Evolutionary conservation across 2,113 vertebrate species (phyloP).

Genomic region (Gadus macrocephalus): DNA sequence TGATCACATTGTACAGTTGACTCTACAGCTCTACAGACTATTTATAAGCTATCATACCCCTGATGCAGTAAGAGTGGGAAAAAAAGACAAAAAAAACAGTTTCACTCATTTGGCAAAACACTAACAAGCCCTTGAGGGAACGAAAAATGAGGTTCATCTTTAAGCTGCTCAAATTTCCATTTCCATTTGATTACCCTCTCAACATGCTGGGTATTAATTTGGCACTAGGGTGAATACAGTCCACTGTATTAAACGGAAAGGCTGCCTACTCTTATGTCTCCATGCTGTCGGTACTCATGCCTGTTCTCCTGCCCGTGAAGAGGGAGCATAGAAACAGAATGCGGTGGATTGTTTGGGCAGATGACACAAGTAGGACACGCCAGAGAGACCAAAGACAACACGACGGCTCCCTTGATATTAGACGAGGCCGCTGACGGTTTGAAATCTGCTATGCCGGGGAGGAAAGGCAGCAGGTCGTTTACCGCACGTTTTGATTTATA

Average conservation of each 20-base stretch:
- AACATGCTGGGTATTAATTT: constrained; percentile 52
- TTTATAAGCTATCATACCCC: constrained; percentile 35
- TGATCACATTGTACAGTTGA: too few relatives aligned
- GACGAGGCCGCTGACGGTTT: not conserved
- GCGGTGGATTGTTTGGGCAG: constrained; percentile 48
- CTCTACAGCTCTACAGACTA: constrained; percentile 6
- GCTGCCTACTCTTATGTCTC: constrained; percentile 37
- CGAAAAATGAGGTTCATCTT: constrained; percentile 53
- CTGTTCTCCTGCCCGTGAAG: constrained; percentile 42
- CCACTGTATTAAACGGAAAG: constrained; percentile 46
- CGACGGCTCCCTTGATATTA: constrained; percentile 30
- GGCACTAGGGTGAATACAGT: constrained; percentile 47
- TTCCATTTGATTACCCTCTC: constrained; percentile 57
- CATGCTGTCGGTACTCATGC: constrained; percentile 56
- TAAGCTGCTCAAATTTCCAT: constrained; percentile 61
- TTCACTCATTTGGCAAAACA: constrained; percentile 43
- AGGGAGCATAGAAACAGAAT: constrained; percentile 25
- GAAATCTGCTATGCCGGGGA: too few relatives aligned
- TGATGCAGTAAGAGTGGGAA: constrained; percentile 8
- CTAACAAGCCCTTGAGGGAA: constrained; percentile 40
- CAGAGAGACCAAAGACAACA: constrained; percentile 44
- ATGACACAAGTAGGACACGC: constrained; percentile 37
- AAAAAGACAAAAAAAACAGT: constrained; percentile 19
- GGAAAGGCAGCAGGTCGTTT: not conserved
- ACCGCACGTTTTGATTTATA: not conserved